Base-by-base conservation (phyloP, 2,113 vertebrate genomes). In the Rhinichthys klamathensis region DNA sequence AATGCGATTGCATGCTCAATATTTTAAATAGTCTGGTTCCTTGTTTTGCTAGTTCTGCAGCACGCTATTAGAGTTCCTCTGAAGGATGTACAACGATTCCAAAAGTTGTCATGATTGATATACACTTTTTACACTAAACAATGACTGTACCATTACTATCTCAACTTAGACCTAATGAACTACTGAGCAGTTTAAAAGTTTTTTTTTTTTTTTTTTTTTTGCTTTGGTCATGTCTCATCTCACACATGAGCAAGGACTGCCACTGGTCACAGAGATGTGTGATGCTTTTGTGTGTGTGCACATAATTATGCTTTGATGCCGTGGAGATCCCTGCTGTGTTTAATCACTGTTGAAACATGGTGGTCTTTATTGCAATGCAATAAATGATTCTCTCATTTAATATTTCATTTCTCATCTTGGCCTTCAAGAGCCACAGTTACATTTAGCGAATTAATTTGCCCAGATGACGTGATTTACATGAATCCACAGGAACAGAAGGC, bases 301-400 rank as follows among this genome's bases (percentile, higher is more conserved):
- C 10, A 72, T 85, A 85, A 85, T 85, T 85, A 80, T 60, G 54
- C 84, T 54, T 49, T 25, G 46, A 85, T 49, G 27, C 74, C 58
- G 41, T 44, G 41, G 58, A 82, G 58, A 85, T 67, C 85, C 69
- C 70, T 56, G 18, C 79, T 76, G 58, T 23, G 44, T 85, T 85
- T 65, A 82, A 82, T 86, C 60, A 67, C 79, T 56, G 58, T 67
- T 60, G 44, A 63, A 76, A 25, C 69, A 82, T 25, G 72, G 41
- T 58, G 70, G 23, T 74, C 72, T 56, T 80, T 85, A 79, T 61
- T 85, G 46, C 70, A 85, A 81, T 46, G 58, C 38, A 74, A n/a
- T n/a, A n/a, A n/a, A n/a, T n/a, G n/a, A n/a, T 49, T 76, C 74
- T 54, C 72, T 6, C 79, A 49, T 69, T 82, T 30, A 85, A 70